Base-by-base conservation (phyloP, 2,888 invertebrate genomes). In the Phaonia tiefii region DNA sequence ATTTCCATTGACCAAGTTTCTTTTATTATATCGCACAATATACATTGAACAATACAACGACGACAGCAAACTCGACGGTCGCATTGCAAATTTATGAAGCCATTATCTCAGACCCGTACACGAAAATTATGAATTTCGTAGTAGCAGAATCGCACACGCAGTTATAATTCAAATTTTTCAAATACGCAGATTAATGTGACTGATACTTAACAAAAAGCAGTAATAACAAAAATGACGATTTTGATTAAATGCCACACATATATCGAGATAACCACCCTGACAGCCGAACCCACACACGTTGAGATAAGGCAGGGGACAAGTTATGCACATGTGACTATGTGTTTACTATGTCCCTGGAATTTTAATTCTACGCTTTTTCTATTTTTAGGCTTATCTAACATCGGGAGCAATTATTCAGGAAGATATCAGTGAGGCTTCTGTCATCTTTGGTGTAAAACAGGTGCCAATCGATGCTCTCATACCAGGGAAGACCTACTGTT, bases 401-500 rank as follows among this genome's bases (percentile, higher is more conserved):
- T 96, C 98, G 1, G 99, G 99, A 0, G 99, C 99, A 0, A 92
- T 95, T 13, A 94, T 99, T 56, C 96, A 96, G 88, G 99, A 99
- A 89, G 99, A 99, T 89, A 96, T 99, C 79, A 96, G 96, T 85
- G 98, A 98, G 87, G 99, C 99, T 0, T 95, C 95, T 51, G 95
- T 99, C 0, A 98, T 99, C 86, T 97, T 99, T 87, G 99, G 99
- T 0, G 99, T 99, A 3, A 99, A 99, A 69, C 91, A 91, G 83
- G 91, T 91, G 0, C 99, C 99, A 0, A 94, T 97, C 8, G 98
- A 98, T 87, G 94, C 96, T 49, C 92, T 99, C 10, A 95, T 99
- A 80, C 98, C 99, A 0, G 95, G 98, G 88, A 99, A 98, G 91
- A 99, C 99, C 0, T 99, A 99, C 89, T 98, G 98, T 87, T 96